phyloP scores from a whole-genome alignment of 2,888 invertebrate species.

The Temnothorax ravouxi region DNA sequence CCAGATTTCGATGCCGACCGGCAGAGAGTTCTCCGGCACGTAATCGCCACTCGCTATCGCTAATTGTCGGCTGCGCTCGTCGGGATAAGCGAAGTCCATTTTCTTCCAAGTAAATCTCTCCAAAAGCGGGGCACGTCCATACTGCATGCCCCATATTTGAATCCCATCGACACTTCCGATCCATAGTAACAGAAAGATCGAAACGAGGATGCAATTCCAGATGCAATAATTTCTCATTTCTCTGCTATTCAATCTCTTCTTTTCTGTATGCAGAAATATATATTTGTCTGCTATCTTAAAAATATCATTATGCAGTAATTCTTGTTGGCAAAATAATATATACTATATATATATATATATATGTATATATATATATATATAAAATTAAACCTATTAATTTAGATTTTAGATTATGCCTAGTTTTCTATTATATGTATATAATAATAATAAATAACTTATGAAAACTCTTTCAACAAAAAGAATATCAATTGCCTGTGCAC shows the following conservation, averaged over 20 bases:
- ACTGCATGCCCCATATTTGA: constrained; percentile 78
- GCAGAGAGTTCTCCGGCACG: constrained; percentile 92
- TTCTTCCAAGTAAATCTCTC: constrained; percentile 92
- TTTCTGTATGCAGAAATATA: constrained; percentile 5
- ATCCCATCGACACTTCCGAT: constrained; percentile 56
- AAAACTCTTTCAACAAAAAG: not conserved
- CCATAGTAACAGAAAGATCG: constrained; percentile 57
- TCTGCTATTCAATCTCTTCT: not conserved
- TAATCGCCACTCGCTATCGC: constrained; percentile 90
- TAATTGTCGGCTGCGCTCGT: constrained; percentile 88
- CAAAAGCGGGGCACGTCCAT: constrained; percentile 87
- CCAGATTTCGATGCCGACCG: constrained; percentile 94
- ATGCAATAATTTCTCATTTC: constrained; percentile 11
- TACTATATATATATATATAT: not conserved
- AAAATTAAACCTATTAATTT: not conserved
- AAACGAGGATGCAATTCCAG: constrained; percentile 50
- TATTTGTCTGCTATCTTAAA: not conserved
- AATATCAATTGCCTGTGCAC: not conserved
- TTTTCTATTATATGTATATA: not conserved
- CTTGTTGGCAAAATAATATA: not conserved
- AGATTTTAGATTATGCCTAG: not conserved
- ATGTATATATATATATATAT: not conserved
- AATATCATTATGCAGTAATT: not conserved
- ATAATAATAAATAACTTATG: not conserved
- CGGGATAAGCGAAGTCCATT: constrained; percentile 92